Evolutionary conservation across 1,140 invertebrate genomes (phyloP).

Genomic region (Papilio helenus): DNA sequence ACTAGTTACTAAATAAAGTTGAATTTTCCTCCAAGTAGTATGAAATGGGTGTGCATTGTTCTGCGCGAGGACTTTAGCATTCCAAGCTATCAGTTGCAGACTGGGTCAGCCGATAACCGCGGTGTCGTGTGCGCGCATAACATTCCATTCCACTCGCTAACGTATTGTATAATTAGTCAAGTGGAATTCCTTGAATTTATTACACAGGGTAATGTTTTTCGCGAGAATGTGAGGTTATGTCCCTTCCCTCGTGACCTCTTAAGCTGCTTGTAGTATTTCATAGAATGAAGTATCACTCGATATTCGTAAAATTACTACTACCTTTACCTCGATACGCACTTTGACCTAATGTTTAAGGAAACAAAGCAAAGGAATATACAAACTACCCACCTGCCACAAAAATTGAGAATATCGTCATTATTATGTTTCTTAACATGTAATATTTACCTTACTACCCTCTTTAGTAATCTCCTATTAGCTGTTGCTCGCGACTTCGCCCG

Average conservation of each 20-base stretch:
- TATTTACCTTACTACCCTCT: no score
- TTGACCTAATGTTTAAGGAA: neutral
- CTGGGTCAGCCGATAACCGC: conserved; percentile 66
- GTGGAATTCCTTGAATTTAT: neutral
- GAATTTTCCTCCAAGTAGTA: neutral
- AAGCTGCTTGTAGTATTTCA: neutral
- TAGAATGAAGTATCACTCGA: neutral
- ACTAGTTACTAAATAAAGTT: neutral
- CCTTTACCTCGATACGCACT: neutral
- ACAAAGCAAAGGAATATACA: no score
- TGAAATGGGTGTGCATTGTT: conserved; percentile 41
- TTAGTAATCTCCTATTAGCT: no score
- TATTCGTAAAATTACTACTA: no score
- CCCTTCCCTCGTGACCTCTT: neutral
- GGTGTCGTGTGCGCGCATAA: conserved; percentile 57
- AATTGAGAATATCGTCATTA: no score
- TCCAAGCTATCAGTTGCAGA: conserved; percentile 56
- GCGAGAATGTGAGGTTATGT: neutral
- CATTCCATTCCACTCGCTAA: conserved; percentile 47
- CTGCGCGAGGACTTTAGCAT: conserved; percentile 51
- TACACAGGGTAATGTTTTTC: neutral
- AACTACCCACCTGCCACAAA: no score
- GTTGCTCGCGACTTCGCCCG: no score
- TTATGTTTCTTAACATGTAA: no score
- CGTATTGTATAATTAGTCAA: conserved; percentile 21